Evolutionary conservation across 2,113 vertebrate species (phyloP), one percentile per base, ranked within the genome.

Genomic region (Glaucomys volans): DNA sequence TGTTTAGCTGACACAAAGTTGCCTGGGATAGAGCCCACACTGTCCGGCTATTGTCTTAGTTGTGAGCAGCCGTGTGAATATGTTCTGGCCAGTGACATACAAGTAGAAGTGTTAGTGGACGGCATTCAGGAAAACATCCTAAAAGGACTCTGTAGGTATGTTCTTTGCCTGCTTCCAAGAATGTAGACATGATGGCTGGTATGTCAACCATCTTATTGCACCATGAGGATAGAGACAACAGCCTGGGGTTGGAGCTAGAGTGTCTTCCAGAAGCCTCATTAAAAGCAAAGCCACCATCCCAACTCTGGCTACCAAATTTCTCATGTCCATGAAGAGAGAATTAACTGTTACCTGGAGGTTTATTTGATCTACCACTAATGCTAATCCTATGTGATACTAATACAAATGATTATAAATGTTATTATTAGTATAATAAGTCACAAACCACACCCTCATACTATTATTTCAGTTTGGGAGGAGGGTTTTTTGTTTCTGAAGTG

Each of bases 61-160:
- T 57, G 50, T 12, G 32, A 91, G 83, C 28, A 44, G 59, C 76
- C 57, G 20, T 30, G n/a, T 76, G 47, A 74, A 20, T 79, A 81
- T n/a, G 40, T 57, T 47, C 85, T 85, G 88, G 9, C 62, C 42
- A 67, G 69, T 86, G 52, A 67, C 62, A 64, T 95, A 2, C 35
- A 76, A 76, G 35, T 84, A 85, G 50, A 86, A 87, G 59, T 69
- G 26, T 62, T 77, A 50, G 35, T 77, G 28, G 64, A 44, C 74
- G 69, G 32, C 72, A 85, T 93, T 77, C 62, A 69, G 76, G 74
- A 75, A 93, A 87, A 75, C 42, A 94, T 72, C 64, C 86, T 84
- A 69, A 50, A 76, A 75, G 74, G 64, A 71, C 40, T 1, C 2
- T 37, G 52, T 83, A 9, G 42, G 5, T 5, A 6, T 69, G 69